Evolutionary conservation across 1,140 invertebrate species (phyloP), one percentile per base, ranked within the genome.

Genomic region (Acromyrmex echinatior): DNA sequence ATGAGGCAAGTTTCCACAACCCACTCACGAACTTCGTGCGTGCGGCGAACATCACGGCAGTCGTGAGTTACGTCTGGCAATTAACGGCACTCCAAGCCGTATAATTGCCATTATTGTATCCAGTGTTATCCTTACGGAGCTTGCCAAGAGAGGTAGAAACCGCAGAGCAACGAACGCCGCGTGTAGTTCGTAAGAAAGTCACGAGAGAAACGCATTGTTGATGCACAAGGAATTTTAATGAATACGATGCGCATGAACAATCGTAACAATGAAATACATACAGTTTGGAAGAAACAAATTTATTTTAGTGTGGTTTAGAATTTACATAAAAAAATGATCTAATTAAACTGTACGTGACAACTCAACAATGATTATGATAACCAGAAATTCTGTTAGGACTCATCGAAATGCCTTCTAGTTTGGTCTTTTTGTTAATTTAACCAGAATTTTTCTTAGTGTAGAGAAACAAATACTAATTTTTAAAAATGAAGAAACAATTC

Each of bases 71-170:
- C 73, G 78, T 88, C 56, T 76, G 85, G 84, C 85, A 90, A 90
- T 89, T 90, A 89, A 73, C 82, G 74, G 87, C 87, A 90, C 76
- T 66, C 66, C 88, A 65, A 87, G 77, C 53, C 78, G 85, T 87
- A 90, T 90, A 90, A 90, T 90, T 90, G 86, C 86, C 80, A 89
- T 90, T 89, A 90, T 90, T 89, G 88, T 90, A 86, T 89, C 51
- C 78, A 74, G 78, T 86, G 56, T 89, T 89, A 89, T 87, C 88
- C 77, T 58, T 79, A n/a, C 68, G 31, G 31, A 35, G 70, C 35
- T 73, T 78, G 76, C 31, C 70, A 35, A 77, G 35, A 51, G 80
- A 82, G 6, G 39, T 21, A 56, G 82, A 88, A 86, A 56, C 87
- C 62, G 60, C 82, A 10, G 21, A 81, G 45, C 53, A 35, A 73